Conservation (phyloP, 2,888 invertebrate genomes). For the Tiliacea aurago region DNA sequence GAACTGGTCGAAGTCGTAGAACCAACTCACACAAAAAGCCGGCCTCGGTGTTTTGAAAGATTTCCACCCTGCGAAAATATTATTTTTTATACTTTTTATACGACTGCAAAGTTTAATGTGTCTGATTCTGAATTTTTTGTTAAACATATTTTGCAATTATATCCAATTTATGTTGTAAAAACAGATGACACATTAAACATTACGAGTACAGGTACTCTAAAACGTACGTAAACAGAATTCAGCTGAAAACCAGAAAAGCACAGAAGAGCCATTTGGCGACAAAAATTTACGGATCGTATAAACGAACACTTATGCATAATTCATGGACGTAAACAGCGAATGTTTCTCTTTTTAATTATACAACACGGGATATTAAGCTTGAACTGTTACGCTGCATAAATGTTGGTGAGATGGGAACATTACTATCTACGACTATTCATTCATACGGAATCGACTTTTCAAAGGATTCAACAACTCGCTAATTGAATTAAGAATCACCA, state of each 20-base stretch:
- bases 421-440: conserved; percentile 3
- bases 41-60: conserved; percentile 99
- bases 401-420: conserved; percentile 61
- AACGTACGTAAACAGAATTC: conserved; percentile 69
- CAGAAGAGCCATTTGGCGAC: conserved; percentile 82
- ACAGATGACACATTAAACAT: conserved; percentile 60
- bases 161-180: conserved; percentile 1
- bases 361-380: conserved; percentile 87
- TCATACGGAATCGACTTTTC: neutral
- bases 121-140: neutral
- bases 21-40: conserved; percentile 99
- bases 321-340: conserved; percentile 89
- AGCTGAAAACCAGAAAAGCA: conserved; percentile 76
- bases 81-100: neutral
- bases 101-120: conserved; percentile 12
- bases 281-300: conserved; percentile 88
- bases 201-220: conserved; percentile 63
- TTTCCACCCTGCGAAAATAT: conserved; percentile 94
- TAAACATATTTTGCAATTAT: neutral
- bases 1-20: conserved; percentile 97
- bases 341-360: conserved; percentile 90
- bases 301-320: conserved; percentile 89
- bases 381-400: conserved; percentile 82
- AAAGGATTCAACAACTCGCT: conserved; percentile 5
- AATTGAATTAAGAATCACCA: conserved; percentile 36